A percentile compares a stretch with the other conserved stretches of the same genome.
These are phyloP conservation scores for Zaprionus africanus DNA, from an alignment of 1,140 invertebrate genomes.

Conservation along the genomic window DNA sequence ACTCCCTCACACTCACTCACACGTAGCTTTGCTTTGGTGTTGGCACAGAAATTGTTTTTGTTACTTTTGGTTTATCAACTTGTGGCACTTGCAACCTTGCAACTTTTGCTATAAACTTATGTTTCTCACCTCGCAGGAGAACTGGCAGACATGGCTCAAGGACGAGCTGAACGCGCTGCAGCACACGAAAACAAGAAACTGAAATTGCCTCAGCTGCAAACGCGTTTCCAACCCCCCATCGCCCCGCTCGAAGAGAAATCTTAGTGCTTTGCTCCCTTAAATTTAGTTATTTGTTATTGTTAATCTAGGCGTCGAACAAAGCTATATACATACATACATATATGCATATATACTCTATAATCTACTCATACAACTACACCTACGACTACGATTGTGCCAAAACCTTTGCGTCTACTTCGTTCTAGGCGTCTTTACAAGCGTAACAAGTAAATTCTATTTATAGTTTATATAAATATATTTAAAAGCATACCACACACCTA, in stretches of 20 bases:
- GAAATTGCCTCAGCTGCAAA: constrained; percentile 62
- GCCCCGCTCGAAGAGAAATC: constrained; percentile 27
- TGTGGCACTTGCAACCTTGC: constrained; percentile 15
- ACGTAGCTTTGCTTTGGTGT: constrained; percentile 65
- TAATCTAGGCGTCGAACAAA: constrained; percentile 66
- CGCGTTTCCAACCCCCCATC: constrained; percentile 12
- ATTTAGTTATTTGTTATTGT: constrained; percentile 81
- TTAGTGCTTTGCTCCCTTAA: constrained; percentile 66
- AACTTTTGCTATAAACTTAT: constrained; percentile 49
- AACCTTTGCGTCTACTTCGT: constrained; percentile 37
- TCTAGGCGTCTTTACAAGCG: constrained; percentile 24
- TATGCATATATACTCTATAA: constrained; percentile 29
- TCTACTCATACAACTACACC: constrained; percentile 28
- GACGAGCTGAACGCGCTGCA: constrained; percentile 78
- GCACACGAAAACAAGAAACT: constrained; percentile 73
- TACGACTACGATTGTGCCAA: constrained; percentile 62
- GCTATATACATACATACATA: constrained; percentile 10
- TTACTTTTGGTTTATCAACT: constrained; percentile 29
- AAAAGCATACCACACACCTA: constrained; percentile 28
- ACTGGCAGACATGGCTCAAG: constrained; percentile 79
- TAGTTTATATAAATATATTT: constrained; percentile 50
- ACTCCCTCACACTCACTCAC: constrained; percentile 27
- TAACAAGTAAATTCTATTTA: constrained; percentile 47
- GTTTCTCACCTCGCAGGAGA: constrained; percentile 69
- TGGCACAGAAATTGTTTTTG: constrained; percentile 43